These are phyloP conservation scores for Bembecia ichneumoniformis DNA, from an alignment of 2,888 invertebrate genomes.

Conservation along the genomic window DNA sequence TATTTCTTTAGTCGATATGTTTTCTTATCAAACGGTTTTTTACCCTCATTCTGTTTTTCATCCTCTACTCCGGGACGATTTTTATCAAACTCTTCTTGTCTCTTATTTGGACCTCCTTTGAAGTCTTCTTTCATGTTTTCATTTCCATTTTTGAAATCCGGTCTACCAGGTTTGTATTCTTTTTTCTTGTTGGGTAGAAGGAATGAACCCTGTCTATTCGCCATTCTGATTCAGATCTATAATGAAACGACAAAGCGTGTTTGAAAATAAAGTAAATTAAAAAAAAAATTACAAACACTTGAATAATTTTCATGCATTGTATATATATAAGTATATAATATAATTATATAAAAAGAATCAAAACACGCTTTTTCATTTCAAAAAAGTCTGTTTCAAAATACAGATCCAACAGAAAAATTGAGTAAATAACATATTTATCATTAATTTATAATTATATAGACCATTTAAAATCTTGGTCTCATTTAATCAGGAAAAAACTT, in stretches of 20 bases:
- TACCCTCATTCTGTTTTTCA: slow-evolving; percentile 26
- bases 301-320: slow-evolving; percentile 3
- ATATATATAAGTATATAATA: slow-evolving; percentile 11
- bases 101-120: slow-evolving; percentile 19
- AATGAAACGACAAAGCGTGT: slow-evolving; percentile 68
- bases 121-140: slow-evolving; percentile 10
- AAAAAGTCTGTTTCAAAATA: neutral
- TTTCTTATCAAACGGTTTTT: slow-evolving; percentile 78
- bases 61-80: slow-evolving; percentile 23
- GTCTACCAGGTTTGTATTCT: slow-evolving; percentile 5
- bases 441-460: too few species aligned
- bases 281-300: slow-evolving; percentile 7
- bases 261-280: slow-evolving; percentile 29
- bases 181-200: slow-evolving; percentile 39
- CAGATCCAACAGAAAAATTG: too few species aligned
- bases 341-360: slow-evolving; percentile 8
- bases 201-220: slow-evolving; percentile 45
- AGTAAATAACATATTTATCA: too few species aligned
- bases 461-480: too few species aligned
- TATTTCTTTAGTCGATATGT: slow-evolving; percentile 77
- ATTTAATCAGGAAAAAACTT: too few species aligned
- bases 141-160: slow-evolving; percentile 10
- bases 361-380: slow-evolving; percentile 58
- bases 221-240: slow-evolving; percentile 58
- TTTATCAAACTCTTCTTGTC: slow-evolving; percentile 38